Base-by-base conservation (phyloP, 2,888 invertebrate species). In the Lasioglossum calceatum region DNA sequence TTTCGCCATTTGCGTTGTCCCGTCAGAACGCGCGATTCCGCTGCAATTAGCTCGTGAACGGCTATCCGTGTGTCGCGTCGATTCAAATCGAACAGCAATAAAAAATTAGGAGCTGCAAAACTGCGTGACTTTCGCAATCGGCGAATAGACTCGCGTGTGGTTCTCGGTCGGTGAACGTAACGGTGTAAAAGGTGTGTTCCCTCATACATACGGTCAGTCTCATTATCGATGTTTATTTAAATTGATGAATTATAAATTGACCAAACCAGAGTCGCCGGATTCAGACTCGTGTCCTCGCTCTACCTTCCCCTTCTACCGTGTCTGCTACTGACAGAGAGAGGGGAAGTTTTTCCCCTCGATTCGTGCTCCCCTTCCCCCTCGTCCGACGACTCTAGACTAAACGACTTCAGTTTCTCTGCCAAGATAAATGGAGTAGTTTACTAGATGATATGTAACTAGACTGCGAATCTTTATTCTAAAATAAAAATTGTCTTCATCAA, bases 151-250 rank as follows among this genome's bases (percentile, higher is more conserved):
- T 70, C 77, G 72, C 77, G 77, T 71, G 79, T 77, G 79, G 88
- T 91, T 92, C 90, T 92, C 93, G 94, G 93, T 93, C 94, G 93
- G 92, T 93, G 94, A 94, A 93, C 94, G 93, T 93, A 94, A 93
- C 93, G 93, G 93, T 92, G 88, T 88, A 85, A 82, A 82, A 82
- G 85, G 81, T 77, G 82, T 79, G 81, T 74, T 32, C 27, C 32
- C 7, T 2, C 50, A 23, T 50, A 50, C 50, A 50, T 23, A 50
- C 50, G 7, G 8, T 54, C 50, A 23, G 50, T 54, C 8, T 23
- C 23, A 54, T 54, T 2, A 23, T 54, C 44, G 4, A 44, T 44
- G 12, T 44, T 44, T 44, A 44, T 44, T 44, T 44, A 44, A 14
- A 44, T 44, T 44, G 44, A 44, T 44, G 44, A 44, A 44, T 44